Evolutionary conservation across 2,888 invertebrate species (phyloP), one percentile per base, ranked within the genome.

Genomic region (Molorchus minor): DNA sequence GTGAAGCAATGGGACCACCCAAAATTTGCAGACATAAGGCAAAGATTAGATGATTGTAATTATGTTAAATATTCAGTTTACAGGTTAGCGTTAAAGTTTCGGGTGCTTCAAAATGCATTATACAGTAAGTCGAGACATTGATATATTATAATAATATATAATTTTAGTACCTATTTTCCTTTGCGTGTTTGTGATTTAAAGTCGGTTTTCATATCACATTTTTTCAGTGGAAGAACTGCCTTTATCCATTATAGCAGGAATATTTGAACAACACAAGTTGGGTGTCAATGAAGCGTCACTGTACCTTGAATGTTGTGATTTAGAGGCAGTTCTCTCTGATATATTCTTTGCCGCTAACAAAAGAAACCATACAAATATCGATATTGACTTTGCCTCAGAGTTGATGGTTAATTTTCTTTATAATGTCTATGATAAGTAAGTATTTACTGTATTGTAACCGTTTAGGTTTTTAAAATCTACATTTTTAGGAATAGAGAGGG

Each of bases 1-100:
- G 77, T 79, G 53, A 82, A 84, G 66, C 83, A 84, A 69, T 85
- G 84, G 82, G 84, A 87, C 70, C 86, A 87, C 75, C 87, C 87
- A 15, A 82, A 84, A 62, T 88, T 86, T 80, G 74, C 78, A 30
- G 84, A 84, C 66, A 83, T 88, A 12, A 80, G 85, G 73, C 82
- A 84, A 64, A 80, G 82, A 35, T 77, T 90, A 19, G 84, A 87
- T 65, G 86, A 86, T 56, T 88, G 86, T 71, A 87, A 90, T 73
- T 84, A 83, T 44, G 88, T 93, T 59, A 88, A 88, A 75, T 92
- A 91, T 80, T 87, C 88, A 62, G 87, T 88, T 1, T 93, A 93
- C 75, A 84, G 92, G 65, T 86, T 91, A 60, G 92, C 92, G 12
- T 85, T 88, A 62, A 93, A 93, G 80, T 82, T 89, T 65, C 80